Evolutionary conservation across 2,888 invertebrate genomes (phyloP).

Genomic region (Hermodice carunculata): DNA sequence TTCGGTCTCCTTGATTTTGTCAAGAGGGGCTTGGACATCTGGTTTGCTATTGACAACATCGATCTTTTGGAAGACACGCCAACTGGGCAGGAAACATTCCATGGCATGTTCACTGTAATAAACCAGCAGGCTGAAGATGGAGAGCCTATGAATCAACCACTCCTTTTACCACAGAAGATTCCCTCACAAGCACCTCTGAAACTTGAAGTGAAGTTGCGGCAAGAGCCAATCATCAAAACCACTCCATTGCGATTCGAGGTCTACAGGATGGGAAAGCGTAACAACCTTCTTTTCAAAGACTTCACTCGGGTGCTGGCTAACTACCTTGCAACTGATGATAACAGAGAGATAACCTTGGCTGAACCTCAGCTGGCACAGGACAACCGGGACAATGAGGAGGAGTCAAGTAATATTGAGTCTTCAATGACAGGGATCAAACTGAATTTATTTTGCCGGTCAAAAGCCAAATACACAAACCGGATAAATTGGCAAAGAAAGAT

Average conservation of each 20-base stretch:
- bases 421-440: not conserved
- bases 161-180: conserved; percentile 27
- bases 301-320: not conserved
- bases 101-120: conserved; percentile 23
- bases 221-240: conserved; percentile 17
- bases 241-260: not conserved
- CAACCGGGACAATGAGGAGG: not conserved
- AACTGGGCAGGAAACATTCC: conserved; percentile 4
- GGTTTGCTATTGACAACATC: conserved; percentile 35
- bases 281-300: not conserved
- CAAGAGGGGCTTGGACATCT: conserved; percentile 28
- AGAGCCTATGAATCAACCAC: conserved; percentile 24
- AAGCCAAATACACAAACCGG: not conserved
- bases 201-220: conserved; percentile 11
- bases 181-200: conserved; percentile 7
- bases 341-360: too few species aligned
- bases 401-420: not conserved
- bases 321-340: not conserved
- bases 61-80: conserved; percentile 32
- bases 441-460: not conserved
- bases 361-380: not conserved
- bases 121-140: conserved; percentile 23
- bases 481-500: not conserved
- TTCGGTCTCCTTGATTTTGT: conserved; percentile 33
- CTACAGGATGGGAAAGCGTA: not conserved